Evolutionary conservation across 2,797 vertebrate genomes (phyloP), one percentile per base, ranked within the genome.

Genomic region (Ispidina picta): DNA sequence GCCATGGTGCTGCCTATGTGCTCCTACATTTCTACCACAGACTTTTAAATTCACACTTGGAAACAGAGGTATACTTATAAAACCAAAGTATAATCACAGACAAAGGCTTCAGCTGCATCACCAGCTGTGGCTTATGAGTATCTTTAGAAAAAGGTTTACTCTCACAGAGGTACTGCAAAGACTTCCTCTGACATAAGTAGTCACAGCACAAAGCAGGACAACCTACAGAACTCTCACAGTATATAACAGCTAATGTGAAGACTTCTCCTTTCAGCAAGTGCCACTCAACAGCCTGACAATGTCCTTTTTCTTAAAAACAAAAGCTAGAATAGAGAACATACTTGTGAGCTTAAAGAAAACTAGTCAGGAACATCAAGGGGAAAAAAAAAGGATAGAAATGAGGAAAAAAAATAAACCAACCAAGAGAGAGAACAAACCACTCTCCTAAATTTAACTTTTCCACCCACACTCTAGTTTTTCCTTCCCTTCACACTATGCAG

Each of bases 381-480:
- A 17, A 22, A 73, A 65, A 33, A 62, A 55, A 76, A 35, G 33
- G 28, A 41, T 54, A 80, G 56, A 80, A 81, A 4, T 10, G 33
- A 33, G 13, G 37, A 70, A 21, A 39, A 39, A 60, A 23, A 23
- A 44, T 28, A 62, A 13, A 25, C 11, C 3, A 62, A 64, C 3
- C 6, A 10, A 51, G 46, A 46, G 9, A 51, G 25, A 69, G 33
- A 69, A 72, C 71, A 92, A 88, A 73, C 41, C 74, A 79, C 20
- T 28, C 58, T 90, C 72, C 74, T 69, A 84, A 91, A 91, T 81
- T 84, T 75, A 93, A 90, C 86, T 92, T 55, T 89, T 41, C 90
- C 81, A 88, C 73, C 71, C 79, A 80, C 76, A 37, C 59, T 60
- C 55, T 16, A 72, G 43, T 76, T 92, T 68, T 74, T 37, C 73